Percentiles rank a stretch among this genome's conserved stretches.
Evolutionary conservation across 2,888 invertebrate species (phyloP).

Genomic region (Pollenia amentaria): DNA sequence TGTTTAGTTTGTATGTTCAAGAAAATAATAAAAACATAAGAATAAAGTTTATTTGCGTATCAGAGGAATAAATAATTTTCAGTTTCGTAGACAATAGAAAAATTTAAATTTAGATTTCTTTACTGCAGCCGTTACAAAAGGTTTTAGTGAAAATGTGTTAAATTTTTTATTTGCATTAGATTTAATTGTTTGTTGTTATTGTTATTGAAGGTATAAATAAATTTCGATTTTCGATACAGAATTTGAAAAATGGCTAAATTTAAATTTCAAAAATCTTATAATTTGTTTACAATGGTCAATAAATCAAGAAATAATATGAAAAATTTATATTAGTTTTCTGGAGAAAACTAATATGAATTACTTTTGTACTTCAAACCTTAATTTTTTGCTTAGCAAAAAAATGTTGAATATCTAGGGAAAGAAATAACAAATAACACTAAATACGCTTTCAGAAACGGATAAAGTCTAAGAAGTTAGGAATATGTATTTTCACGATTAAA

Average conservation of each 20-base stretch:
- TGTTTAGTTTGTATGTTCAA: slow-evolving; percentile 24
- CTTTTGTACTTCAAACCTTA: too few species aligned
- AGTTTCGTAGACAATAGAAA: slow-evolving; percentile 40
- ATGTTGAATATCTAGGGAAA: too few species aligned
- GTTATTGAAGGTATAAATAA: slow-evolving; percentile 9
- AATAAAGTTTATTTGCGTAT: slow-evolving; percentile 69
- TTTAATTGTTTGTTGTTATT: slow-evolving; percentile 46
- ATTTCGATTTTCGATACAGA: slow-evolving; percentile 3
- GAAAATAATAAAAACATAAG: not conserved
- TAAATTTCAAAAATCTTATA: too few species aligned
- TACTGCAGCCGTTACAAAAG: slow-evolving; percentile 62
- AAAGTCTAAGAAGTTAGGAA: too few species aligned
- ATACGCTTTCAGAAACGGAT: too few species aligned
- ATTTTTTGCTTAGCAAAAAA: too few species aligned
- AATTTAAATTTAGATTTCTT: slow-evolving; percentile 50
- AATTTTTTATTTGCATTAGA: slow-evolving; percentile 44
- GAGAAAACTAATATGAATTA: too few species aligned
- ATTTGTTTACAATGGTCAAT: too few species aligned
- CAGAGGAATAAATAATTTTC: slow-evolving; percentile 53
- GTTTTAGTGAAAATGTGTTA: slow-evolving; percentile 55
- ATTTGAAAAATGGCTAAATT: not conserved
- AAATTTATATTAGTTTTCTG: too few species aligned
- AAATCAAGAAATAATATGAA: too few species aligned
- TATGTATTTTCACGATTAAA: too few species aligned
- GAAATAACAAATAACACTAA: too few species aligned